Evolutionary conservation across 2,888 invertebrate species (phyloP).

Genomic region (Diarsia rubi): DNA sequence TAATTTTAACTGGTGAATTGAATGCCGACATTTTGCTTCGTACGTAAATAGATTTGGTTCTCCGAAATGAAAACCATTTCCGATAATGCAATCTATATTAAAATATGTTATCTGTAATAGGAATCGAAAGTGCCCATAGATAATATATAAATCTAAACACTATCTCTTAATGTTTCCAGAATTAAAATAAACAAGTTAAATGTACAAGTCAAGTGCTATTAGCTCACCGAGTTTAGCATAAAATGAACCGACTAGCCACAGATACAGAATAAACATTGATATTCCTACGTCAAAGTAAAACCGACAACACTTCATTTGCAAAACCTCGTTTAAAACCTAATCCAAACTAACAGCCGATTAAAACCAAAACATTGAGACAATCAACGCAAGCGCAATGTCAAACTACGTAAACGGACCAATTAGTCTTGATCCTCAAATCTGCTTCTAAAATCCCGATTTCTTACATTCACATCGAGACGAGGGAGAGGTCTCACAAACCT

Average conservation of each 20-base stretch:
- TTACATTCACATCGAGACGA: constrained; percentile 46
- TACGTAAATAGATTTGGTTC: constrained; percentile 31
- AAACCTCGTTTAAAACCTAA: constrained; percentile 55
- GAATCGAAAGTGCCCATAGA: constrained; percentile 51
- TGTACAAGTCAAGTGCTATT: constrained; percentile 42
- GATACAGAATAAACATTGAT: constrained; percentile 57
- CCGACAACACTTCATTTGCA: constrained; percentile 57
- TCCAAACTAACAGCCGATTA: constrained; percentile 54
- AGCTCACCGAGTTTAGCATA: constrained; percentile 48
- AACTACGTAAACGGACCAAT: constrained; percentile 55
- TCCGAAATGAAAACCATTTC: constrained; percentile 14
- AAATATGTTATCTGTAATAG: constrained; percentile 45
- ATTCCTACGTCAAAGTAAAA: constrained; percentile 41
- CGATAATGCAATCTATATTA: constrained; percentile 24
- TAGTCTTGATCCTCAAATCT: constrained; percentile 58
- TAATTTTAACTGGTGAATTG: not conserved
- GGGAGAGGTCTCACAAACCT: constrained; percentile 59
- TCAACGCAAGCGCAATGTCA: constrained; percentile 63
- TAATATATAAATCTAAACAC: constrained; percentile 56
- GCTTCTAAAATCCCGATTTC: constrained; percentile 43
- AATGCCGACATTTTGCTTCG: not conserved
- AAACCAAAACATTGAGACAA: constrained; percentile 62
- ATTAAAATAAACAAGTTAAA: constrained; percentile 58
- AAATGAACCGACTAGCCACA: constrained; percentile 39
- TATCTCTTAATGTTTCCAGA: constrained; percentile 57